Evolutionary conservation across 1,140 invertebrate genomes (phyloP).

Genomic region (Pseudomyrmex pallidus): DNA sequence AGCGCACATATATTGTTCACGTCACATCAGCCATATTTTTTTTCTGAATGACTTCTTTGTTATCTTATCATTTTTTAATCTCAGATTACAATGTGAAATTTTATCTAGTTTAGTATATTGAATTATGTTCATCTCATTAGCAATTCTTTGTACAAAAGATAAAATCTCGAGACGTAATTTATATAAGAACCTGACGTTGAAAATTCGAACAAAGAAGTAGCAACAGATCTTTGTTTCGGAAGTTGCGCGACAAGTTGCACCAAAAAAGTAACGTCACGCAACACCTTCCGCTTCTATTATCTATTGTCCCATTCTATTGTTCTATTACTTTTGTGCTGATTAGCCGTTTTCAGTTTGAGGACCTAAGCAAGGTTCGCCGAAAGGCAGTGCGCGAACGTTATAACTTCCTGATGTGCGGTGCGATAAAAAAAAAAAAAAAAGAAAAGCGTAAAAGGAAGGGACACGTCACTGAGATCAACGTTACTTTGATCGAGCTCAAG

Average conservation of each 20-base stretch:
- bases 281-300: too few relatives aligned
- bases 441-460: constrained; percentile 68
- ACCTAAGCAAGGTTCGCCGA: constrained; percentile 33
- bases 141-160: background rate
- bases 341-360: constrained; percentile 52
- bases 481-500: constrained; percentile 62
- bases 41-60: background rate
- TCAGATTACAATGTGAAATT: background rate
- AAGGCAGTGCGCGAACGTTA: constrained; percentile 62
- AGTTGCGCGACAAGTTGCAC: background rate
- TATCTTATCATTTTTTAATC: background rate
- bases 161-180: background rate
- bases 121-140: background rate
- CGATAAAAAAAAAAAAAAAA: constrained; percentile 72
- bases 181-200: background rate
- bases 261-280: background rate
- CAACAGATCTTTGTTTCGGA: background rate
- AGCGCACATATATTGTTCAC: background rate
- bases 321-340: constrained; percentile 53
- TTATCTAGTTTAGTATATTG: background rate
- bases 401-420: constrained; percentile 73
- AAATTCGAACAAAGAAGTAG: background rate
- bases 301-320: background rate
- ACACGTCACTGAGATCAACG: constrained; percentile 66
- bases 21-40: background rate